Evolutionary conservation across 2,113 vertebrate genomes (phyloP).

Genomic region (Corythornis vintsioides): DNA sequence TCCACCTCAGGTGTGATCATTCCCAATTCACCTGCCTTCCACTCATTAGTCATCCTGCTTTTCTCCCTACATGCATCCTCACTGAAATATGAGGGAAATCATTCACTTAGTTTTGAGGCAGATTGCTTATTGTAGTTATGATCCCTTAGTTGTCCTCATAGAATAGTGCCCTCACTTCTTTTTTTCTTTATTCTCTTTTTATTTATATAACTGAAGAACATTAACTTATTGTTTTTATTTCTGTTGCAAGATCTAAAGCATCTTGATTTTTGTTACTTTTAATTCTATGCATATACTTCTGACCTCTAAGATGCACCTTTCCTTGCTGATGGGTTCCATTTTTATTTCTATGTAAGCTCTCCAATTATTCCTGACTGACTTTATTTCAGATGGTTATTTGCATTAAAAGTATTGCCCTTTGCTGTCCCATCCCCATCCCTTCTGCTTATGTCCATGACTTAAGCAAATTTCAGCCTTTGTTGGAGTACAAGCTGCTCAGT

Average conservation of each 20-base stretch:
- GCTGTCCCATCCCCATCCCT: neutral
- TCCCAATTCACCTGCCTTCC: neutral
- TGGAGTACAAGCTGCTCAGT: neutral
- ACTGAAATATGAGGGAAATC: neutral
- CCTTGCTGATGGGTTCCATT: neutral
- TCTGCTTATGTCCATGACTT: neutral
- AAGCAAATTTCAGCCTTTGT: neutral
- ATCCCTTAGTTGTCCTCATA: neutral
- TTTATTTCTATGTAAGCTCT: neutral
- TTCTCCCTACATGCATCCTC: neutral
- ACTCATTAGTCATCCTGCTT: neutral
- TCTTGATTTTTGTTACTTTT: neutral
- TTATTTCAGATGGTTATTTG: neutral
- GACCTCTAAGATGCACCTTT: neutral
- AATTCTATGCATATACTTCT: neutral
- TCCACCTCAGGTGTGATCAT: neutral
- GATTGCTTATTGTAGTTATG: neutral
- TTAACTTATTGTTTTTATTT: constrained; percentile 18
- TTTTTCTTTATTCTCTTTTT: constrained; percentile 44
- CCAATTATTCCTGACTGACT: neutral
- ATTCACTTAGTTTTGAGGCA: neutral
- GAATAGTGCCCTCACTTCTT: neutral
- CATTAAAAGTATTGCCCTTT: neutral
- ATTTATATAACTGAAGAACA: neutral
- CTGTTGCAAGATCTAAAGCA: neutral